Evolutionary conservation across 2,888 invertebrate species (phyloP).

Genomic region (Cacoxenus indagator): DNA sequence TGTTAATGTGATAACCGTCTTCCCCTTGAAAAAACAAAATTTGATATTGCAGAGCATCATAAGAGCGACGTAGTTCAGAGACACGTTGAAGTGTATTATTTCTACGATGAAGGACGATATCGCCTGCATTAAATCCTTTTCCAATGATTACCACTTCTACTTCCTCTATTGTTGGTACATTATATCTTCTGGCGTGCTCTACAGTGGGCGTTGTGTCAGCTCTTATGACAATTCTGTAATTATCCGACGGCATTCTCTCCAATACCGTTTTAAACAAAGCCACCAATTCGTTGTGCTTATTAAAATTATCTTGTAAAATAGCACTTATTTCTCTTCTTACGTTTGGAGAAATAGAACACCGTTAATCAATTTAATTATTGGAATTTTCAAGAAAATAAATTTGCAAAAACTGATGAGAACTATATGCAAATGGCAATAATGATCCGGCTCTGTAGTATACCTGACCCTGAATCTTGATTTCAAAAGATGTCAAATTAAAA

Average conservation of each 20-base stretch:
- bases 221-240: background rate
- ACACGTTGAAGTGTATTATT: slow-evolving; percentile 8
- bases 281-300: background rate
- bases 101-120: no score
- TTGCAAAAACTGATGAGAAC: background rate
- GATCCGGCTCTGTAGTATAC: background rate
- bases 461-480: no score
- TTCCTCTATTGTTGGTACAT: background rate
- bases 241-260: background rate
- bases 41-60: no score
- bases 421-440: background rate
- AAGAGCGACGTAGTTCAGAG: slow-evolving; percentile 18
- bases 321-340: background rate
- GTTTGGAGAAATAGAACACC: no score
- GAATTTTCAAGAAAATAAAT: no score
- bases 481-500: no score
- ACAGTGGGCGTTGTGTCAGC: background rate
- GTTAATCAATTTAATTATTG: no score
- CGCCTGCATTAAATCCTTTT: background rate
- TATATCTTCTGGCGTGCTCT: background rate
- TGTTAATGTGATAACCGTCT: slow-evolving; percentile 13
- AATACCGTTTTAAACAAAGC: background rate
- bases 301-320: background rate
- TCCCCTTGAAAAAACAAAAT: background rate
- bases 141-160: background rate